Base-by-base conservation (phyloP, 1,140 invertebrate species). In the Drosophila jambulina region DNA sequence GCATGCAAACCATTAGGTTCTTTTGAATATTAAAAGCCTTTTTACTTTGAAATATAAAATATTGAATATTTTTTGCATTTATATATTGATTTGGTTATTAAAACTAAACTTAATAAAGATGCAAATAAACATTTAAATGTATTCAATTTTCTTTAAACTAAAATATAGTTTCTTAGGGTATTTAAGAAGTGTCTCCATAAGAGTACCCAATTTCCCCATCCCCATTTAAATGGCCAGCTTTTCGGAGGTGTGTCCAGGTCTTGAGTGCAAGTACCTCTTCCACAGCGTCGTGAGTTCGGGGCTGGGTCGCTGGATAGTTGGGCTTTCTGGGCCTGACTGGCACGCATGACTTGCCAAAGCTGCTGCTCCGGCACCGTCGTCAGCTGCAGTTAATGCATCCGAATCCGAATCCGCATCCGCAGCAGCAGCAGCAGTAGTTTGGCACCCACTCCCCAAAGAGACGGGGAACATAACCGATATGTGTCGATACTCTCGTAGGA, bases 401-500 rank as follows among this genome's bases (percentile, higher is more conserved):
- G 23, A 25, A 6, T 25, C 45, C 25, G 76, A 23, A 38, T 12
- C 61, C 23, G 42, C 34, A 49, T 34, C 40, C 46, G 63, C 60
- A 40, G 38, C 45, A 23, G 43, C 36, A 42, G 72, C 27, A 53
- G 57, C 42, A 51, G 56, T 27, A 60, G 46, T 23, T 45, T 25
- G 51, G 61, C 58, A 75, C 72, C 71, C 81, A 84, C 81, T 51
- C 61, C 36, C 59, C 43, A 6, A 6, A 21, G 46, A 25, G 34
- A 23, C 25, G 38, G 23, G 46, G 65, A 58, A 70, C 75, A 72
- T 59, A 63, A 60, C 76, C 76, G 76, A 78, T 78, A 78, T 84
- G 84, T 88, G 85, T 88, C 84, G 84, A 77, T 83, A 74, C 71
- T 80, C 80, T 88, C 75, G 84, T 82, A 64, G 75, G 64, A 90